These are phyloP conservation scores for Portunus trituberculatus DNA, from an alignment of 1,140 invertebrate species.

Conservation along the genomic window DNA sequence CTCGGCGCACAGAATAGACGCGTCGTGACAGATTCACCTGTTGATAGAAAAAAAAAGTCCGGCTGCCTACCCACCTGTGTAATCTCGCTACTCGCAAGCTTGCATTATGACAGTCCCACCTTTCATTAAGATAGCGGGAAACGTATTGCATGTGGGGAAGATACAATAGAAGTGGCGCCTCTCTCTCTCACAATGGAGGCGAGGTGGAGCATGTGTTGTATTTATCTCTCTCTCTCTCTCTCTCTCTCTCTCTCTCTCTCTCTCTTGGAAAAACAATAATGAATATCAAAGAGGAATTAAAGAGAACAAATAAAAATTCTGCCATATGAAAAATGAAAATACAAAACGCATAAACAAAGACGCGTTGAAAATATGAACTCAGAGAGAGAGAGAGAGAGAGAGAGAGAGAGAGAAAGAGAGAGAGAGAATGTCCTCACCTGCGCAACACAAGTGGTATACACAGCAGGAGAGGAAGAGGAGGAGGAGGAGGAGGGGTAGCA, in stretches of 20 bases:
- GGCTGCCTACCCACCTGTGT: not conserved
- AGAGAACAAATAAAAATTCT: not conserved
- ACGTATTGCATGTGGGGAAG: not conserved
- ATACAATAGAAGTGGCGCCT: not conserved
- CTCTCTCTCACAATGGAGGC: too few species aligned
- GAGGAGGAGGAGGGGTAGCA: conserved; percentile 3
- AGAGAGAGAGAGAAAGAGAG: conserved; percentile 49
- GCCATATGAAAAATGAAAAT: too few species aligned
- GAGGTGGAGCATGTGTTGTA: too few species aligned
- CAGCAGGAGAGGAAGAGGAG: not conserved
- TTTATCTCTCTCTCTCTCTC: too few species aligned
- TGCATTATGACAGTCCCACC: not conserved
- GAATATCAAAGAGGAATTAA: not conserved
- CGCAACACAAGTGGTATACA: not conserved
- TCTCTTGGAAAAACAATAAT: not conserved
- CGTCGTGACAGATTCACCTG: too few species aligned
- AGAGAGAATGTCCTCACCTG: not conserved
- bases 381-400: conserved; percentile 51
- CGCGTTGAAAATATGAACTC: too few species aligned
- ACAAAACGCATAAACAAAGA: not conserved
- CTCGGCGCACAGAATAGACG: too few species aligned
- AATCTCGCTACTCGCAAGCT: not conserved
- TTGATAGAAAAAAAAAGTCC: too few species aligned
- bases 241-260: too few species aligned
- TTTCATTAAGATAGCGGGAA: not conserved